A percentile compares a stretch with the other conserved stretches of the same genome.
These are phyloP conservation scores for Stichodactyla mertensii DNA, from an alignment of 64 coral and sea anemone species.

Conservation along the genomic window DNA sequence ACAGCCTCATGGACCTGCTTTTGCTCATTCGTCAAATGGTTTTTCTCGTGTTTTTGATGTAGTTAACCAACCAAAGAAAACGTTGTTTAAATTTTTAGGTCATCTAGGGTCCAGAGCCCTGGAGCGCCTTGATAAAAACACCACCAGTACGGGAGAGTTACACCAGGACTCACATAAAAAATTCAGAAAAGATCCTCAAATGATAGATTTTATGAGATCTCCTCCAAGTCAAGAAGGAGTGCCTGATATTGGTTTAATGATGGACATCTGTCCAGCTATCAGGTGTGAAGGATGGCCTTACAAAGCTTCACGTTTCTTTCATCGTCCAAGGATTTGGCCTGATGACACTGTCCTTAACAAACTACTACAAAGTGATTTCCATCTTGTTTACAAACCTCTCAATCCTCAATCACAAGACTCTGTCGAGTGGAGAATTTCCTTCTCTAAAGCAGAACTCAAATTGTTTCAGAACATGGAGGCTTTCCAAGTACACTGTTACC, in stretches of 20 bases:
- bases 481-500: conserved; percentile 38
- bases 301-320: background rate
- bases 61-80: conserved; percentile 1
- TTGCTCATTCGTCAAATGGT: background rate
- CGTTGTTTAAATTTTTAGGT: background rate
- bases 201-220: background rate
- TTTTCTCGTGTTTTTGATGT: background rate
- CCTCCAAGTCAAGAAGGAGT: background rate
- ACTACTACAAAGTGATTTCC: background rate
- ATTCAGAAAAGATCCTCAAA: background rate
- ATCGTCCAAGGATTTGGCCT: conserved; percentile 9
- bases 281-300: conserved; percentile 18
- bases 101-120: background rate
- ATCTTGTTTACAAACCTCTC: conserved; percentile 31
- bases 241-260: background rate
- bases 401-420: background rate
- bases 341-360: background rate
- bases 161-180: background rate
- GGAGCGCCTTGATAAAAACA: background rate
- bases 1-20: background rate
- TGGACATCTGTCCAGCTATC: conserved; percentile 4
- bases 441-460: conserved; percentile 10
- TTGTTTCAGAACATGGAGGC: conserved; percentile 11
- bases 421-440: conserved; percentile 27
- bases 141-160: background rate